These are phyloP conservation scores for Meleagris gallopavo DNA, from an alignment of 2,113 vertebrate genomes.

Conservation along the genomic window DNA sequence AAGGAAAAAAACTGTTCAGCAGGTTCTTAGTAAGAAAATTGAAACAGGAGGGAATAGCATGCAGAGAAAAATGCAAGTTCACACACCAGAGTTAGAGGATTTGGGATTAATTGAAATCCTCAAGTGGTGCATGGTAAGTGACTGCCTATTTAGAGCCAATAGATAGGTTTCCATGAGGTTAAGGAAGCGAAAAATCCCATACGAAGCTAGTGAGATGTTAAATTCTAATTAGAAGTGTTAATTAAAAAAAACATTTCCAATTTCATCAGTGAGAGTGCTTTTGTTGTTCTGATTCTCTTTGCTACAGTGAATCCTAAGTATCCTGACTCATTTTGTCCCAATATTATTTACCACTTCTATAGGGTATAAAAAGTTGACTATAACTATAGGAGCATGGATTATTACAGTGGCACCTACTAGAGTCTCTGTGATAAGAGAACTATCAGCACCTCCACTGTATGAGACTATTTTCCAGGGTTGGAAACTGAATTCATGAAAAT, in stretches of 20 bases:
- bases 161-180: constrained; percentile 85
- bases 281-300: constrained; percentile 82
- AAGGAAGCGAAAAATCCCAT: constrained; percentile 88
- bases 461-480: constrained; percentile 6
- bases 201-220: constrained; percentile 87
- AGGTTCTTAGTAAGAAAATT: constrained; percentile 42
- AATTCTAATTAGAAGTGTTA: constrained; percentile 89
- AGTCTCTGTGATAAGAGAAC: constrained; percentile 11
- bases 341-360: constrained; percentile 77
- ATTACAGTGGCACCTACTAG: constrained; percentile 33
- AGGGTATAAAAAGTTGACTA: constrained; percentile 64
- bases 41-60: constrained; percentile 43
- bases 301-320: constrained; percentile 85
- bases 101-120: constrained; percentile 86
- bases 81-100: constrained; percentile 78
- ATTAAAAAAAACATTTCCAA: constrained; percentile 87
- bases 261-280: constrained; percentile 85
- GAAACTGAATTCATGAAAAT: constrained; percentile 3
- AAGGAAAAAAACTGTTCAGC: constrained; percentile 8
- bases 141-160: constrained; percentile 86
- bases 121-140: constrained; percentile 83
- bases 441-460: neutral
- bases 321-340: constrained; percentile 77
- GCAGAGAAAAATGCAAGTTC: constrained; percentile 75
- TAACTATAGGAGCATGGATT: constrained; percentile 36